phyloP scores from a whole-genome alignment of 2,113 vertebrate species.

The Anarrhichthys ocellatus region DNA sequence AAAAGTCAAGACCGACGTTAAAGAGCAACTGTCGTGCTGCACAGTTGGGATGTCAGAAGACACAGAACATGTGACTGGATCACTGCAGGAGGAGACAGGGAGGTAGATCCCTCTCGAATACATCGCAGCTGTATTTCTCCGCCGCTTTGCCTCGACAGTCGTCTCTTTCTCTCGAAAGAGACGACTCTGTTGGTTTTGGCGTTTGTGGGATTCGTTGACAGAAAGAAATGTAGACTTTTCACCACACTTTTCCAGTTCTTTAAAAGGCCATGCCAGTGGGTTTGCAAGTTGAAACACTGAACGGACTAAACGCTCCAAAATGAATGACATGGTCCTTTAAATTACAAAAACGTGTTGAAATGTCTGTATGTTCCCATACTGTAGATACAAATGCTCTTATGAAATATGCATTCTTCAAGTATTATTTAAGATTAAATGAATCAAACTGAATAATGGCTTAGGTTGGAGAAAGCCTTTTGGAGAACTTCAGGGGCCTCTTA shows the following conservation, averaged over 20 bases:
- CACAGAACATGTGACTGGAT: constrained; percentile 42
- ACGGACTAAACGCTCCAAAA: neutral
- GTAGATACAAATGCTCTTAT: neutral
- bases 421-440: neutral
- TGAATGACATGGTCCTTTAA: neutral
- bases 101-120: constrained; percentile 48
- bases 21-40: constrained; percentile 87
- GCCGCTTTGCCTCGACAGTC: constrained; percentile 72
- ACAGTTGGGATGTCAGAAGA: constrained; percentile 91
- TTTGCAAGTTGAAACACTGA: neutral
- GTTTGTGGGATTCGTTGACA: neutral
- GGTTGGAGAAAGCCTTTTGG: neutral
- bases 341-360: neutral
- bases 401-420: neutral
- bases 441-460: constrained; percentile 7
- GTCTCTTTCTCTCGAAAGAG: constrained; percentile 52
- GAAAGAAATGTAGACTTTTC: neutral
- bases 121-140: neutral
- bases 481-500: constrained; percentile 33
- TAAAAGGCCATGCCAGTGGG: neutral
- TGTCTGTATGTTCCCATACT: neutral
- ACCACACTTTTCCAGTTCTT: neutral
- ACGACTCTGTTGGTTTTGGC: neutral
- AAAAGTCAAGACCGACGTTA: constrained; percentile 89
- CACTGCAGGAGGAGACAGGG: constrained; percentile 42